A percentile compares a stretch with the other conserved stretches of the same genome.
phyloP scores from a whole-genome alignment of 2,797 vertebrate species.

The Pantherophis alleghaniensis region DNA sequence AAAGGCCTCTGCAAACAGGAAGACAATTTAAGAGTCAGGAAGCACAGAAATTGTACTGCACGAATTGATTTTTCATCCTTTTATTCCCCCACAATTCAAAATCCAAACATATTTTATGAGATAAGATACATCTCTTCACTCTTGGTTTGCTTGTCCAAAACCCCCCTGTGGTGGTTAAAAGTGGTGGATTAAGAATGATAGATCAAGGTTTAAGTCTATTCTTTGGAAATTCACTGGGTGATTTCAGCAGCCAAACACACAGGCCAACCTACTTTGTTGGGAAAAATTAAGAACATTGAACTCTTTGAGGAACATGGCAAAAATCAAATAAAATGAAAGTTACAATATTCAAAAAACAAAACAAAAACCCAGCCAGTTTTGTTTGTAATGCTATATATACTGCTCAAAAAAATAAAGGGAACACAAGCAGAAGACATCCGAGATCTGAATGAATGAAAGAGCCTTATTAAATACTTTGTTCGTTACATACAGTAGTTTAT shows the following conservation, averaged over 20 bases:
- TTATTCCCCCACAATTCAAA: neutral
- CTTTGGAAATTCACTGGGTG: neutral
- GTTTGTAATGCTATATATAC: neutral
- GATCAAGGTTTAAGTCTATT: neutral
- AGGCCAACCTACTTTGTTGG: neutral
- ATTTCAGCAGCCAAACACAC: neutral
- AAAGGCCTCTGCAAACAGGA: slow-evolving; percentile 86
- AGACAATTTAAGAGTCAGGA: neutral
- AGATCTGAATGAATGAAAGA: too few relatives aligned
- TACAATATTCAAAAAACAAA: neutral
- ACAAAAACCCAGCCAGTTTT: neutral
- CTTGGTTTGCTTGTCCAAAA: neutral
- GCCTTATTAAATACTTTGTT: too few relatives aligned
- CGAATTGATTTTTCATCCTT: neutral
- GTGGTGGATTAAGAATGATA: neutral
- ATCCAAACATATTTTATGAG: neutral
- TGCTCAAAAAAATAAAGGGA: too few relatives aligned
- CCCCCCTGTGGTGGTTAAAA: neutral
- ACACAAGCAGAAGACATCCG: too few relatives aligned
- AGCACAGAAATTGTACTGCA: neutral
- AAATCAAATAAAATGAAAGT: neutral
- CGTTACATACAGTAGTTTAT: too few relatives aligned
- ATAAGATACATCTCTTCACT: neutral
- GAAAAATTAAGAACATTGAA: neutral
- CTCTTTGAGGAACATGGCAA: neutral